These are phyloP conservation scores for Erannis defoliaria DNA, from an alignment of 2,888 invertebrate genomes.

Conservation along the genomic window DNA sequence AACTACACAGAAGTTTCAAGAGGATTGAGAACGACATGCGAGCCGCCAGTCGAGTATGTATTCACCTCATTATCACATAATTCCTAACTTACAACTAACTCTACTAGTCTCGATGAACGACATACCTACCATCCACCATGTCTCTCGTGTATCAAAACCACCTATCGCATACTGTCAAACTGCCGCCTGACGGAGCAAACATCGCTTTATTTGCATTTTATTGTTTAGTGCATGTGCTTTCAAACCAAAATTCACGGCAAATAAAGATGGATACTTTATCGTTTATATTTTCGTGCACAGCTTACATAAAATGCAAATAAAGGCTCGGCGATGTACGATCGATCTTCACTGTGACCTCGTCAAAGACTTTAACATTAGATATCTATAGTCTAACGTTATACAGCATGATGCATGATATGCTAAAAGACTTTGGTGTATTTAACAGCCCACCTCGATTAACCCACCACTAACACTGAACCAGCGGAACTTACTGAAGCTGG, in stretches of 20 bases:
- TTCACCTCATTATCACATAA: constrained; percentile 33
- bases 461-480: constrained; percentile 87
- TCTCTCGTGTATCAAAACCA: constrained; percentile 62
- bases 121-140: too few relatives aligned
- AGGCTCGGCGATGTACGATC: constrained; percentile 59
- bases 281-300: constrained; percentile 78
- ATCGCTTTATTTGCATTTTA: constrained; percentile 86
- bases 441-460: constrained; percentile 85
- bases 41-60: constrained; percentile 81
- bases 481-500: constrained; percentile 86
- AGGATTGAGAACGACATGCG: constrained; percentile 87
- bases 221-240: constrained; percentile 84
- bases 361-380: constrained; percentile 56
- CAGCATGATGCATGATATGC: constrained; percentile 80
- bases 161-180: constrained; percentile 63
- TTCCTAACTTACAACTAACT: constrained; percentile 34
- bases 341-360: constrained; percentile 60
- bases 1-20: constrained; percentile 91
- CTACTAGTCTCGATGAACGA: constrained; percentile 47
- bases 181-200: constrained; percentile 66
- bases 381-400: constrained; percentile 63
- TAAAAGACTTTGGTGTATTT: constrained; percentile 82
- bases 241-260: constrained; percentile 73
- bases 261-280: constrained; percentile 65
- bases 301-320: constrained; percentile 86